These are phyloP conservation scores for Pseudopodoces humilis DNA, from an alignment of 2,113 vertebrate species.

Conservation along the genomic window DNA sequence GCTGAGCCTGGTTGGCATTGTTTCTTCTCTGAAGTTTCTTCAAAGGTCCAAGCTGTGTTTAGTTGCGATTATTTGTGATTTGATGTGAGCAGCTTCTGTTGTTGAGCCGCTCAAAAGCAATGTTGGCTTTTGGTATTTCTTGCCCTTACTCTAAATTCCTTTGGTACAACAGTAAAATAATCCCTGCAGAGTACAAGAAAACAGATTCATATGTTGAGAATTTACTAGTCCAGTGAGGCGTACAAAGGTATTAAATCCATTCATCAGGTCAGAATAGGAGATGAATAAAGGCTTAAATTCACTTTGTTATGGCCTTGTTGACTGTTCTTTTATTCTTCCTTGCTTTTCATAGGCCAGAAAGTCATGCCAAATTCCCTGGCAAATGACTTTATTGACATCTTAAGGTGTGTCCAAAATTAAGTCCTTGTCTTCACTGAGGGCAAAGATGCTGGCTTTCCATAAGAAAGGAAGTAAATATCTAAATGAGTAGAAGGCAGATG, in stretches of 20 bases:
- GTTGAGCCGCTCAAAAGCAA: not conserved
- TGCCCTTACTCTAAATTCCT: not conserved
- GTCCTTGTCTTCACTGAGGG: not conserved
- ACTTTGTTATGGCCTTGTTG: not conserved
- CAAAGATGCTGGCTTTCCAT: not conserved
- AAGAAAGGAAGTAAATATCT: conserved; percentile 2
- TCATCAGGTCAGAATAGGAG: not conserved
- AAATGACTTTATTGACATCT: not conserved
- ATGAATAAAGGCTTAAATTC: not conserved
- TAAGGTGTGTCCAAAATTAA: conserved; percentile 31
- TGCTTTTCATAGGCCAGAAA: not conserved
- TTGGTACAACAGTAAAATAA: not conserved
- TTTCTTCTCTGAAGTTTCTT: conserved; percentile 22
- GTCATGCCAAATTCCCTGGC: not conserved
- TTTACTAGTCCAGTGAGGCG: not conserved
- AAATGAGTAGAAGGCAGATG: not conserved
- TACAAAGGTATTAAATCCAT: not conserved
- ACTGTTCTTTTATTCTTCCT: not conserved
- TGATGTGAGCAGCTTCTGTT: not conserved
- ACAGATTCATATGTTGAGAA: fast-evolving
- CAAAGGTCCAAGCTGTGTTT: not conserved
- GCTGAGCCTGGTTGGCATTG: not conserved
- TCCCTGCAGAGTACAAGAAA: not conserved
- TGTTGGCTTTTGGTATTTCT: not conserved
- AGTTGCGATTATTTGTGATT: not conserved